Conservation (phyloP, 23 tunicate genomes). For the Phallusia fumigata region DNA sequence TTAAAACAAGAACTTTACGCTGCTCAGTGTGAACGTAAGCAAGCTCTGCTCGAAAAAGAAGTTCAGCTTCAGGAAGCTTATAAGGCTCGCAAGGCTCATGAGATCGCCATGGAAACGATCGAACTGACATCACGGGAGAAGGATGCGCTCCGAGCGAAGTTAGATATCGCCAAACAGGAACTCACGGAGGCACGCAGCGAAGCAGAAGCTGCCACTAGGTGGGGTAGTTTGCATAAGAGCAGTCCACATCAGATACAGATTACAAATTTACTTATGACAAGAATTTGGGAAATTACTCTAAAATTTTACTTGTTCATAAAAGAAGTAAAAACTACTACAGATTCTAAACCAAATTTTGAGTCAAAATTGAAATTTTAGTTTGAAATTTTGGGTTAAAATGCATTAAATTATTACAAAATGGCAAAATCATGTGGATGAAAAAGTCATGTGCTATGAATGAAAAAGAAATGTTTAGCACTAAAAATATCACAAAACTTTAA, state of each 20-base stretch:
- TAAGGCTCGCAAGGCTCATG: slow-evolving; percentile 57
- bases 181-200: slow-evolving; percentile 67
- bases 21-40: slow-evolving; percentile 81
- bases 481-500: too few species aligned
- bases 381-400: not conserved
- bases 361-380: not conserved
- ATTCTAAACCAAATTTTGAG: not conserved
- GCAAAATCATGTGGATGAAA: too few species aligned
- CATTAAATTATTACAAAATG: not conserved
- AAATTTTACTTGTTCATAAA: too few species aligned
- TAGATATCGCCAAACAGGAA: slow-evolving; percentile 41
- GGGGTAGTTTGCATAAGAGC: not conserved
- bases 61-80: slow-evolving; percentile 77
- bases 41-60: slow-evolving; percentile 73
- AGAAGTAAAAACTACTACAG: too few species aligned
- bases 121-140: slow-evolving; percentile 38
- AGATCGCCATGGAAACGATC: slow-evolving; percentile 51
- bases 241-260: too few species aligned
- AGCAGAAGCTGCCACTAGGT: slow-evolving; percentile 71
- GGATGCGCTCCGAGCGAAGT: slow-evolving; percentile 31
- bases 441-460: too few species aligned
- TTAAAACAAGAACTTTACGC: slow-evolving; percentile 71
- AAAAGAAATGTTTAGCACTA: too few species aligned
- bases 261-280: too few species aligned
- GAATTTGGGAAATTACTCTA: too few species aligned